Conservation (phyloP, 2,113 vertebrate species). For the Ictalurus punctatus region DNA sequence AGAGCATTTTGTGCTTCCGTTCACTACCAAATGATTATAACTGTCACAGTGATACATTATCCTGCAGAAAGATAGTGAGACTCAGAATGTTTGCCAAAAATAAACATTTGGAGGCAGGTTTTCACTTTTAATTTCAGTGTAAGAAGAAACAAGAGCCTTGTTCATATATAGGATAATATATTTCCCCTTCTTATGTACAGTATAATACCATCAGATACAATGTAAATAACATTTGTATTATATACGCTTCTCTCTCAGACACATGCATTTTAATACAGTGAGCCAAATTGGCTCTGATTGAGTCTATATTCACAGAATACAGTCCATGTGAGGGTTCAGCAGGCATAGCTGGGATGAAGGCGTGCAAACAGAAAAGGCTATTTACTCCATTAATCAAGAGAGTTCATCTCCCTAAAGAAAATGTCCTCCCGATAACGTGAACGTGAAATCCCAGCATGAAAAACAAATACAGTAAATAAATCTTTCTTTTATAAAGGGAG, state of each 20-base stretch:
- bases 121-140: constrained; percentile 51
- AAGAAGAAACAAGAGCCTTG: constrained; percentile 63
- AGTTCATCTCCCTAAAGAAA: constrained; percentile 27
- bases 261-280: constrained; percentile 70
- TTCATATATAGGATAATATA: constrained; percentile 68
- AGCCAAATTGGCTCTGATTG: constrained; percentile 70
- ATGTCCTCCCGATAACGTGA: constrained; percentile 12
- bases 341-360: constrained; percentile 52
- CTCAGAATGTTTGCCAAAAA: background rate
- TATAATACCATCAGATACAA: constrained; percentile 63
- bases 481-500: constrained; percentile 16
- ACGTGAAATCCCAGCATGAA: constrained; percentile 35
- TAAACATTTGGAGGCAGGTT: constrained; percentile 34
- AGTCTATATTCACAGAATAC: constrained; percentile 82
- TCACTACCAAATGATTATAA: background rate
- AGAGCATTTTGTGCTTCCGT: background rate
- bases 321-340: constrained; percentile 64
- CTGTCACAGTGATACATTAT: background rate
- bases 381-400: constrained; percentile 31
- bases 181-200: constrained; percentile 64
- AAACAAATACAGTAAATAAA: constrained; percentile 42
- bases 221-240: constrained; percentile 61
- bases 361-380: constrained; percentile 60
- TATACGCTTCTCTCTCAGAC: constrained; percentile 62
- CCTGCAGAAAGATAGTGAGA: background rate